Evolutionary conservation across 1,140 invertebrate genomes (phyloP).

Genomic region (Colletes latitarsis): DNA sequence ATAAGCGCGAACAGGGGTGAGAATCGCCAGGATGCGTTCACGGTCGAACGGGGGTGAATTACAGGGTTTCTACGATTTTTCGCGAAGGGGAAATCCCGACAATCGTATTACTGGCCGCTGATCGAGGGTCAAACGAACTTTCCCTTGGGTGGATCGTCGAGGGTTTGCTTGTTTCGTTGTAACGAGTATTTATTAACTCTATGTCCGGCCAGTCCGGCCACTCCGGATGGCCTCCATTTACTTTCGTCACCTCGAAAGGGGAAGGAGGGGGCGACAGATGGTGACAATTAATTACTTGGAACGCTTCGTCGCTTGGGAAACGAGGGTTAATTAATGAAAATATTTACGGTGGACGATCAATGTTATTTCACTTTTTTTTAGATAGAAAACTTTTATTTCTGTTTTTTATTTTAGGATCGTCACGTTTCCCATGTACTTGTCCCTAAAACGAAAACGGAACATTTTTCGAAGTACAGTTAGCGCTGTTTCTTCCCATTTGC

Average conservation of each 20-base stretch:
- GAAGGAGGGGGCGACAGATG: too few relatives aligned
- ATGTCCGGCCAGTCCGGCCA: neutral
- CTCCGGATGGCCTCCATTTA: constrained; percentile 3
- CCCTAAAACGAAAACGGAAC: neutral
- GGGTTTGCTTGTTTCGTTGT: constrained; percentile 5
- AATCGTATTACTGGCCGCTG: constrained; percentile 19
- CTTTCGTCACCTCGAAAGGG: neutral
- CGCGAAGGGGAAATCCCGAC: constrained; percentile 17
- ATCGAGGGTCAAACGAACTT: constrained; percentile 10
- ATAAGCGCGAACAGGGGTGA: constrained; percentile 53
- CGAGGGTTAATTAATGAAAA: neutral
- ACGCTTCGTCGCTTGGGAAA: too few relatives aligned
- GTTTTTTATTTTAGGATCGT: too few relatives aligned
- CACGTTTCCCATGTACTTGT: too few relatives aligned
- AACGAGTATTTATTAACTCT: constrained; percentile 27
- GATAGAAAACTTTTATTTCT: too few relatives aligned
- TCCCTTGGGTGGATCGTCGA: neutral
- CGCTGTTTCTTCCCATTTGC: neutral
- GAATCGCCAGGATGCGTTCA: constrained; percentile 34
- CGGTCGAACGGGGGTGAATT: constrained; percentile 29
- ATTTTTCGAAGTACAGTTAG: neutral
- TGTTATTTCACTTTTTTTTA: too few relatives aligned
- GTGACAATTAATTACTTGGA: neutral
- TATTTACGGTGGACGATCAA: too few relatives aligned
- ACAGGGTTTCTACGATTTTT: constrained; percentile 35